These are phyloP conservation scores for Poeciliopsis occidentalis DNA, from an alignment of 2,113 vertebrate genomes.

Conservation along the genomic window DNA sequence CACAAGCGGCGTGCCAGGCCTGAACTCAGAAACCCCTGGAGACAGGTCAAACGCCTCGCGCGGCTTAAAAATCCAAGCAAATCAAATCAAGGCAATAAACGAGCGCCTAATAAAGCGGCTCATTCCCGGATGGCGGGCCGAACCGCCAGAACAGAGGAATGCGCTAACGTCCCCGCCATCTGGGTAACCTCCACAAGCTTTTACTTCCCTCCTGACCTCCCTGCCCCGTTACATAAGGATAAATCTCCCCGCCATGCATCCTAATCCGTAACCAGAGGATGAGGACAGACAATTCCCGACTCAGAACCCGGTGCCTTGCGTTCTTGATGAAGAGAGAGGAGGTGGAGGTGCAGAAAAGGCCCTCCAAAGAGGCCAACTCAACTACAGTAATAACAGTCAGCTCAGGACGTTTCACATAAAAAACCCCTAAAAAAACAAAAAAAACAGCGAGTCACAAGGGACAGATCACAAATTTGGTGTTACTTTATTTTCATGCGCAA, in stretches of 20 bases:
- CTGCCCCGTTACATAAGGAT: constrained; percentile 51
- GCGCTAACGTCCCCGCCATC: constrained; percentile 2
- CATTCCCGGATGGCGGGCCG: background rate
- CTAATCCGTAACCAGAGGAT: constrained; percentile 62
- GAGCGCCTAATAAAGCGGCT: constrained; percentile 41
- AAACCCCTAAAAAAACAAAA: no score
- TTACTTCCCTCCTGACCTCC: constrained; percentile 19
- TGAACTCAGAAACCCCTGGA: constrained; percentile 52
- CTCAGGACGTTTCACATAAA: background rate
- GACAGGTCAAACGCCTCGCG: constrained; percentile 18
- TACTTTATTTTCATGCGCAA: background rate
- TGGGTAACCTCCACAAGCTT: constrained; percentile 24
- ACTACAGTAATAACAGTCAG: background rate
- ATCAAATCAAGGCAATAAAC: constrained; percentile 49
- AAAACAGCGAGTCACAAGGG: background rate
- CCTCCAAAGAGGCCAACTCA: background rate
- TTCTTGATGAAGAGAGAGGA: background rate
- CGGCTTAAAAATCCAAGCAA: constrained; percentile 9
- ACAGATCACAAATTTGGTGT: background rate
- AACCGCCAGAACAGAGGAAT: constrained; percentile 10
- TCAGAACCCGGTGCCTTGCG: constrained; percentile 3
- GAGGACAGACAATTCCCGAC: constrained; percentile 53
- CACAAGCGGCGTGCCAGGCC: constrained; percentile 43
- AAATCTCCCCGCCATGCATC: constrained; percentile 52
- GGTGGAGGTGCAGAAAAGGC: background rate